Conservation (phyloP, 2,888 invertebrate species). For the Temnothorax rugatulus region DNA sequence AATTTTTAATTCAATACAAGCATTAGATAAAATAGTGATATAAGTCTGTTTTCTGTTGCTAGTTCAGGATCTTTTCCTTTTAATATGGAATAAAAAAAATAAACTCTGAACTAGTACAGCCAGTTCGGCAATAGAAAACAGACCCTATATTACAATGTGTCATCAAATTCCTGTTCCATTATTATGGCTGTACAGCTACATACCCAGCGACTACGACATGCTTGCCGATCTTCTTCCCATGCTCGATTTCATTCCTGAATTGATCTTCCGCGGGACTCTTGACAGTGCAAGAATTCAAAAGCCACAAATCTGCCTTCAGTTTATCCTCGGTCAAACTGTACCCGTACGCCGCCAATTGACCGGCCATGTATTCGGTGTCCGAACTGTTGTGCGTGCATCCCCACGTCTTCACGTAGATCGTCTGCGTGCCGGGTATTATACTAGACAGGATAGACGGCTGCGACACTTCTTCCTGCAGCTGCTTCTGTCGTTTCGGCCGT, state of each 20-base stretch:
- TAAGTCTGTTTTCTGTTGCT: no score
- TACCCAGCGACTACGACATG: conserved; percentile 97
- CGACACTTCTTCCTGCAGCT: conserved; percentile 62
- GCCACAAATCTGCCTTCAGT: conserved; percentile 95
- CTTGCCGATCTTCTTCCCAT: conserved; percentile 91
- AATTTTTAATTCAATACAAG: conserved; percentile 16
- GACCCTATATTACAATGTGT: neutral
- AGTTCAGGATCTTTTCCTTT: no score
- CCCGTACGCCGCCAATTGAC: conserved; percentile 95
- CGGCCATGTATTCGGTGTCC: conserved; percentile 99
- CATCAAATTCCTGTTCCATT: neutral
- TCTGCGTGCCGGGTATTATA: conserved; percentile 90
- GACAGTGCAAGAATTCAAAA: conserved; percentile 99
- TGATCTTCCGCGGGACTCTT: conserved; percentile 99
- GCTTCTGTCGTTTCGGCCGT: conserved; percentile 86
- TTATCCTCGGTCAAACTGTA: conserved; percentile 94
- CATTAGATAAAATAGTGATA: neutral
- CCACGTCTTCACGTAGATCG: conserved; percentile 94
- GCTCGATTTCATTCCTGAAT: conserved; percentile 95
- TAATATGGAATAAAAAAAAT: no score
- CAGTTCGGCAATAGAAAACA: no score
- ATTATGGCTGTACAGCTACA: neutral
- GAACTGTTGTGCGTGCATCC: conserved; percentile 99
- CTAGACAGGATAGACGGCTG: conserved; percentile 79
- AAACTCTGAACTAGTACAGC: no score